These are phyloP conservation scores for Danio kyathit DNA, from an alignment of 2,797 vertebrate genomes.

Conservation along the genomic window DNA sequence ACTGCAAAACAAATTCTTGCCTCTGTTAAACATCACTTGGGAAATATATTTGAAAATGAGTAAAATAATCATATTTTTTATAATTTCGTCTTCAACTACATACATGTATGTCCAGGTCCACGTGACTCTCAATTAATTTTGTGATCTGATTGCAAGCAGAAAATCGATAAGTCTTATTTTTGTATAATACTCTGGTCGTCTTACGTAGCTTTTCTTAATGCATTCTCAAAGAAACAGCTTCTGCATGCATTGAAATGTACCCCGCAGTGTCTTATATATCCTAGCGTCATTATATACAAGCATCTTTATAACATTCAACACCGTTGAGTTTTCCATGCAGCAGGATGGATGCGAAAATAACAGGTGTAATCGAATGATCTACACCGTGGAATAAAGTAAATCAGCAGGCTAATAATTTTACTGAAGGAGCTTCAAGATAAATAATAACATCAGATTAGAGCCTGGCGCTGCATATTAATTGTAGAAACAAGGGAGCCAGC, in stretches of 20 bases:
- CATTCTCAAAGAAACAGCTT: background rate
- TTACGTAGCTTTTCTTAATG: no score
- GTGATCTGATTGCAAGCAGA: background rate
- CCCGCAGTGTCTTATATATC: background rate
- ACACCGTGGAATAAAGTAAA: constrained; percentile 24
- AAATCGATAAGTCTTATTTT: no score
- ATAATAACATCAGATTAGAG: constrained; percentile 46
- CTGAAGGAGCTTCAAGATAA: constrained; percentile 41
- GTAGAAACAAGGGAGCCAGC: constrained; percentile 3
- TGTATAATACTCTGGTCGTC: no score
- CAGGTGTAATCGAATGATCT: constrained; percentile 40
- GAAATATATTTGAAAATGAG: no score
- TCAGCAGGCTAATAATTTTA: constrained; percentile 42
- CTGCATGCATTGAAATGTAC: background rate
- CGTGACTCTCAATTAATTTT: background rate
- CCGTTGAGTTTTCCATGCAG: background rate
- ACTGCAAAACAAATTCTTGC: no score
- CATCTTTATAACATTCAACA: no score
- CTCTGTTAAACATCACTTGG: no score
- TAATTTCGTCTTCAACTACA: no score
- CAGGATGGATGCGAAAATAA: constrained; percentile 42
- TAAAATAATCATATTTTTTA: no score
- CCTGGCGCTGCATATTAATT: constrained; percentile 41
- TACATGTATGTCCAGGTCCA: no score
- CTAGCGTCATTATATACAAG: background rate